phyloP scores from a whole-genome alignment of 2,797 vertebrate species.

The Eupleurogrammus muticus region DNA sequence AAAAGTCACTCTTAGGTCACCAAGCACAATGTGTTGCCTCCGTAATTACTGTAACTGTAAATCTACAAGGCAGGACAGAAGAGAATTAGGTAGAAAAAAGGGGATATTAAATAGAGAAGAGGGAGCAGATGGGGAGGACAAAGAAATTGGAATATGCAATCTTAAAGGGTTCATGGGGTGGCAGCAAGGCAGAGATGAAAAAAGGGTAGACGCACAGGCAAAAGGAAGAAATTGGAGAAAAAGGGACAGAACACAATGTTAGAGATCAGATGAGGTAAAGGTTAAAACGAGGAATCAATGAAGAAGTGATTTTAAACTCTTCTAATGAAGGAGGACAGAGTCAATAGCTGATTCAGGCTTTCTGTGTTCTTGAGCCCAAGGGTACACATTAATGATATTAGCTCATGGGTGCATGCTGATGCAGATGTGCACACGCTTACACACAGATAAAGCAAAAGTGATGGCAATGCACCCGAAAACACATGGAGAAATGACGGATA shows the following conservation, averaged over 20 bases:
- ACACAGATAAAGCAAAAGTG: background rate
- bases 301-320: slow-evolving; percentile 56
- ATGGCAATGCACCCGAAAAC: background rate
- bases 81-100: background rate
- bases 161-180: slow-evolving; percentile 11
- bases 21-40: slow-evolving; percentile 15
- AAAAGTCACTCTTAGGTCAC: slow-evolving; percentile 30
- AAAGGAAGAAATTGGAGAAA: slow-evolving; percentile 15
- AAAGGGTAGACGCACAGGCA: background rate
- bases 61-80: slow-evolving; percentile 2
- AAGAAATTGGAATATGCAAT: background rate
- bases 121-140: slow-evolving; percentile 6
- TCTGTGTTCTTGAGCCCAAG: slow-evolving; percentile 50
- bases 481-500: slow-evolving; percentile 9
- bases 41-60: slow-evolving; percentile 7
- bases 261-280: slow-evolving; percentile 62
- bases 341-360: slow-evolving; percentile 63
- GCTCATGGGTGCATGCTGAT: slow-evolving; percentile 40
- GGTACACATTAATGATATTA: slow-evolving; percentile 60
- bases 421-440: background rate
- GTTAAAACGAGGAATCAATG: slow-evolving; percentile 67
- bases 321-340: slow-evolving; percentile 70
- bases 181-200: background rate
- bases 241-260: slow-evolving; percentile 38
- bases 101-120: slow-evolving; percentile 5